Percentiles rank a stretch among this genome's conserved stretches.
These are phyloP conservation scores for Atta colombica DNA, from an alignment of 1,140 invertebrate genomes.

Conservation along the genomic window DNA sequence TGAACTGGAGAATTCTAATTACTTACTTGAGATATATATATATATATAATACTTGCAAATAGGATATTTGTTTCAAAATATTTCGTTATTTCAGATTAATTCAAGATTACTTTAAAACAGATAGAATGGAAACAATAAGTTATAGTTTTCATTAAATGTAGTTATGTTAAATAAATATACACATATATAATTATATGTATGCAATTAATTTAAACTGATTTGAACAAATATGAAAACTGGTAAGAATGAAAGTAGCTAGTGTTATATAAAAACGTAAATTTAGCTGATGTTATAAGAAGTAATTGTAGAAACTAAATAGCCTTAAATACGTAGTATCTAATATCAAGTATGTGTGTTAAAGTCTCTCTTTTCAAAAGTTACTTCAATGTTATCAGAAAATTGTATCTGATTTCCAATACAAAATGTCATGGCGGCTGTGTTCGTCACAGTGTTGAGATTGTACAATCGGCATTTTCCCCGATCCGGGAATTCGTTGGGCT, in stretches of 20 bases:
- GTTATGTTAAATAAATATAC: background rate
- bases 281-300: background rate
- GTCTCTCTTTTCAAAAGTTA: background rate
- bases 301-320: slow-evolving; percentile 5
- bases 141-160: background rate
- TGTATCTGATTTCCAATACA: slow-evolving; percentile 23
- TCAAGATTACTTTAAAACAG: background rate
- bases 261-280: background rate
- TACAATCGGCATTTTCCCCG: slow-evolving; percentile 38
- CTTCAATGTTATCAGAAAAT: background rate
- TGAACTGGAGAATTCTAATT: slow-evolving; percentile 15
- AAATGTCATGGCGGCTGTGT: slow-evolving; percentile 64
- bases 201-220: background rate
- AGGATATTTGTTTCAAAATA: background rate
- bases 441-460: slow-evolving; percentile 47
- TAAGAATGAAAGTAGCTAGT: background rate
- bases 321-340: background rate
- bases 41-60: background rate
- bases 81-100: slow-evolving; percentile 1
- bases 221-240: background rate
- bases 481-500: slow-evolving; percentile 47
- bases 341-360: background rate
- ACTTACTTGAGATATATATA: background rate
- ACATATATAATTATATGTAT: background rate
- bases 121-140: background rate